These are phyloP conservation scores for Balearica regulorum DNA, from an alignment of 2,797 vertebrate species.

Conservation along the genomic window DNA sequence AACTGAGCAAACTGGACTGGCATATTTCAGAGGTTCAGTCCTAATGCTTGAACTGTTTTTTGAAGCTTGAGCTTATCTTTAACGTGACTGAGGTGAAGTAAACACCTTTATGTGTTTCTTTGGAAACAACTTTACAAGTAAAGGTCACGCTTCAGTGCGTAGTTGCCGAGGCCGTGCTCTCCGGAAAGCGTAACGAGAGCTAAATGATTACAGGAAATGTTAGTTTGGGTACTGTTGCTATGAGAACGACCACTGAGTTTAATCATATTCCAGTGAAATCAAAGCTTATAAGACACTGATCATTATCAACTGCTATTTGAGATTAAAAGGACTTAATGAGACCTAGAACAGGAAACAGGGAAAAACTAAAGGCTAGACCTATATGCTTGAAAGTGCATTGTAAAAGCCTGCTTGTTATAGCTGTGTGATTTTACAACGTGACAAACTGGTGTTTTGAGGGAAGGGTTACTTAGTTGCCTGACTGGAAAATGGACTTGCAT, in stretches of 20 bases:
- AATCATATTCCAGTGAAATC: not conserved
- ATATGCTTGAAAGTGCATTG: not conserved
- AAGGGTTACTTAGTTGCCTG: not conserved
- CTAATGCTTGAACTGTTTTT: not conserved
- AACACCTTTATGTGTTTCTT: not conserved
- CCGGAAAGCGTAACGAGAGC: not conserved
- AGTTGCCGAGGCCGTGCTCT: not conserved
- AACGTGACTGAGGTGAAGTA: not conserved
- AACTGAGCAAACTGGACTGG: not conserved
- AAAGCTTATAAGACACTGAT: not conserved
- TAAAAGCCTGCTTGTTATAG: not conserved
- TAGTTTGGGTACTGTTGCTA: not conserved
- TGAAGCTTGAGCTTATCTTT: not conserved
- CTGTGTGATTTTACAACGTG: not conserved
- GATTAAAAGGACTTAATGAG: not conserved
- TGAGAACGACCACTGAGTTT: not conserved
- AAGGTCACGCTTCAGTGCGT: not conserved
- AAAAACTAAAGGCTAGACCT: not conserved
- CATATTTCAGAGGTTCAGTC: not conserved
- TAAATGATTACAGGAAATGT: not conserved
- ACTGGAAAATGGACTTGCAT: not conserved
- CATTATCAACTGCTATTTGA: not conserved
- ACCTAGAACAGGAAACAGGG: not conserved
- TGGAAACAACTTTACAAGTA: not conserved
- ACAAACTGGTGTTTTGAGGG: not conserved